phyloP scores from a whole-genome alignment of 2,797 vertebrate genomes.

The Stomatorhinus walkeri region DNA sequence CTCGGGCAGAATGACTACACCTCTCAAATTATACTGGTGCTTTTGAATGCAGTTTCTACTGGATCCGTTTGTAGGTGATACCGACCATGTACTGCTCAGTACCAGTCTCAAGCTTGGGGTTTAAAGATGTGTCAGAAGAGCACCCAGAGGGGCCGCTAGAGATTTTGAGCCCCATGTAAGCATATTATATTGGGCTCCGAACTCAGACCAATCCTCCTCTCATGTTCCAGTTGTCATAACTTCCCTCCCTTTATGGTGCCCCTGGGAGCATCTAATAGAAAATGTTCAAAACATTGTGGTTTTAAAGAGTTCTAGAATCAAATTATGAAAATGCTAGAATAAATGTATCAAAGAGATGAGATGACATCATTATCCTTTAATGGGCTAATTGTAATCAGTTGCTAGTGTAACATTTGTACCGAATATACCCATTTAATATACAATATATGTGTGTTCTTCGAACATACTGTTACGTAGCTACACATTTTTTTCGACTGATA shows the following conservation, averaged over 20 bases:
- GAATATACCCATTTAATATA: not conserved
- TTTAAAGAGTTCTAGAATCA: not conserved
- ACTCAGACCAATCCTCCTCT: not conserved
- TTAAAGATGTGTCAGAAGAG: not conserved
- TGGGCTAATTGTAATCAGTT: not conserved
- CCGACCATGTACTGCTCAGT: not conserved
- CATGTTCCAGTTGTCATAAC: not conserved
- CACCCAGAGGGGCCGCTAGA: not conserved
- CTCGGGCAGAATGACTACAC: not conserved
- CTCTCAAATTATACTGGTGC: not conserved
- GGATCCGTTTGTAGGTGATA: not conserved
- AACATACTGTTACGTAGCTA: not conserved
- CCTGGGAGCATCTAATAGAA: not conserved
- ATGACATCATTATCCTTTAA: not conserved
- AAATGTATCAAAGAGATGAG: not conserved
- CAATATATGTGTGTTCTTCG: not conserved
- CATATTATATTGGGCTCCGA: not conserved
- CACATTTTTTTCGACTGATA: not conserved
- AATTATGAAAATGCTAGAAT: not conserved
- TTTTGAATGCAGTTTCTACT: not conserved
- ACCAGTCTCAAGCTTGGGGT: not conserved
- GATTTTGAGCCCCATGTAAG: not conserved
- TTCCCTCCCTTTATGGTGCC: not conserved
- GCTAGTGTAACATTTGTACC: not conserved
- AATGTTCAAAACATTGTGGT: not conserved